A percentile compares a stretch with the other conserved stretches of the same genome.
phyloP scores from a whole-genome alignment of 2,797 vertebrate species.

The Ptychadena robeensis region DNA sequence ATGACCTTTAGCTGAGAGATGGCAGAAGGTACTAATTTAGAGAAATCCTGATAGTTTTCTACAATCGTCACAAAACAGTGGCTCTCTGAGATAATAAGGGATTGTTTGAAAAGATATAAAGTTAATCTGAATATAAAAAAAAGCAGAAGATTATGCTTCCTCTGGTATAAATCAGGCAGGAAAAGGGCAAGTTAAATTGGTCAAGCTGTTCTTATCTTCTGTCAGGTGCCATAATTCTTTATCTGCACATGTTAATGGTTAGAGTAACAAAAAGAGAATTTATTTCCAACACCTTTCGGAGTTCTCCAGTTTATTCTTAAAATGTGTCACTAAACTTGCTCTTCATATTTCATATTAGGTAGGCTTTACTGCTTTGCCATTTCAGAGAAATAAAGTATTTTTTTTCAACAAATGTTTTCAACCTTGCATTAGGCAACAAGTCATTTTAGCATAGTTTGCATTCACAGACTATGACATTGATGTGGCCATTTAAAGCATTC shows the following conservation, averaged over 20 bases:
- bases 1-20: slow-evolving; percentile 20
- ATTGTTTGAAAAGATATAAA: slow-evolving; percentile 1
- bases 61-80: slow-evolving; percentile 29
- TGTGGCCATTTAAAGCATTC: neutral
- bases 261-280: slow-evolving; percentile 42
- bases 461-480: neutral
- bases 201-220: slow-evolving; percentile 38
- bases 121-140: slow-evolving; percentile 32
- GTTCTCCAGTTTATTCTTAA: slow-evolving; percentile 32
- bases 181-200: slow-evolving; percentile 44
- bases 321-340: slow-evolving; percentile 22
- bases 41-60: slow-evolving; percentile 8
- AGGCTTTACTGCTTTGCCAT: slow-evolving; percentile 39
- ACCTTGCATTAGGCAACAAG: neutral
- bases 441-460: neutral
- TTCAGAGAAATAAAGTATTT: slow-evolving; percentile 5
- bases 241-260: slow-evolving; percentile 22
- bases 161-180: slow-evolving; percentile 13
- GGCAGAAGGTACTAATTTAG: slow-evolving; percentile 22
- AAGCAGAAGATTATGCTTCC: slow-evolving; percentile 6
- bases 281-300: slow-evolving; percentile 26
- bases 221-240: slow-evolving; percentile 34
- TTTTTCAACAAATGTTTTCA: slow-evolving; percentile 5
- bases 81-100: slow-evolving; percentile 16
- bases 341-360: slow-evolving; percentile 4